phyloP scores from a whole-genome alignment of 2,113 vertebrate species.

The Cyanistes caeruleus region DNA sequence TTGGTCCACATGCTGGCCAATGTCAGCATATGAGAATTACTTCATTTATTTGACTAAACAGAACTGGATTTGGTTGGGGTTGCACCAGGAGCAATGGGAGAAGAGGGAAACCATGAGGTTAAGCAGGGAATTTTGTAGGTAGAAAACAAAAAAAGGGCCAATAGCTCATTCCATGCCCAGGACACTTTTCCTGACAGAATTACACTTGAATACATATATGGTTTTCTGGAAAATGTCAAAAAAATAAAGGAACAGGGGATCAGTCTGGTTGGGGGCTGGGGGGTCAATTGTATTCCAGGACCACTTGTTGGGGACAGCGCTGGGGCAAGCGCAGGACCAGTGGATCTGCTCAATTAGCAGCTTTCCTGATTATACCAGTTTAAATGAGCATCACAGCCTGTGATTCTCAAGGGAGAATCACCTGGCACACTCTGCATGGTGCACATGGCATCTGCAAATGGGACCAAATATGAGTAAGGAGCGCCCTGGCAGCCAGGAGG shows the following conservation, averaged over 20 bases:
- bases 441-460: not conserved
- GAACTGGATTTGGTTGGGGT: not conserved
- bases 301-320: not conserved
- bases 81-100: not conserved
- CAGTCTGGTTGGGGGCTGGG: not conserved
- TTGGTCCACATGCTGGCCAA: not conserved
- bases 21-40: not conserved
- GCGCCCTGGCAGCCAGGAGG: not conserved
- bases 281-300: not conserved
- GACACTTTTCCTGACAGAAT: not conserved
- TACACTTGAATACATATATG: not conserved
- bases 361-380: not conserved
- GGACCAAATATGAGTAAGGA: not conserved
- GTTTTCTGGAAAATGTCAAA: not conserved
- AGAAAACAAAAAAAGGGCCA: not conserved
- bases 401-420: not conserved
- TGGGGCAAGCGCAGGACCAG: not conserved
- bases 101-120: not conserved
- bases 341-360: not conserved
- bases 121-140: not conserved
- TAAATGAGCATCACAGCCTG: fast-evolving
- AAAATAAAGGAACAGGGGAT: not conserved
- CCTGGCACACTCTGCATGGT: fast-evolving
- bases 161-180: not conserved
- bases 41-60: not conserved